A percentile compares a stretch with the other conserved stretches of the same genome.
phyloP scores from a whole-genome alignment of 2,888 invertebrate genomes.

The Drosophila vallismaia region DNA sequence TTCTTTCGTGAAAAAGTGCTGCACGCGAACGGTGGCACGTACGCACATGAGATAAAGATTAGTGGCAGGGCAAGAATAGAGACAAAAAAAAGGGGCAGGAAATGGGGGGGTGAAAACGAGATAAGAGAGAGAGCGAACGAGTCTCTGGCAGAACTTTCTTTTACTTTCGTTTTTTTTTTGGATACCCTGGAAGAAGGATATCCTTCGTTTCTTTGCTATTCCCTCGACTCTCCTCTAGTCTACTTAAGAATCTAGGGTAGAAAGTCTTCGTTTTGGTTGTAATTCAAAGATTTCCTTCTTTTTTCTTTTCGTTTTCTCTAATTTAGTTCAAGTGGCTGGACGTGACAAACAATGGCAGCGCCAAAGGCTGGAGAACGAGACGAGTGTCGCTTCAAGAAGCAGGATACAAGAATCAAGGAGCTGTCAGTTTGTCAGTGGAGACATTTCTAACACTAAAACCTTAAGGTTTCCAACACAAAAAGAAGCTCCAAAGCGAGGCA shows the following conservation, averaged over 20 bases:
- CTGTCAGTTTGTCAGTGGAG: not conserved
- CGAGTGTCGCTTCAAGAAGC: not conserved
- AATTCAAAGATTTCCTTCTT: not conserved
- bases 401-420: not conserved
- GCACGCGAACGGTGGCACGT: conserved; percentile 16
- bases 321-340: conserved; percentile 61
- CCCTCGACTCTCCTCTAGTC: no score
- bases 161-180: conserved; percentile 28
- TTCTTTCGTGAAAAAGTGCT: conserved; percentile 33
- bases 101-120: not conserved
- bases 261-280: not conserved
- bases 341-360: conserved; percentile 67
- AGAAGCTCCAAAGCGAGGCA: no score
- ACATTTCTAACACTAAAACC: not conserved
- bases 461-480: not conserved
- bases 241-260: not conserved
- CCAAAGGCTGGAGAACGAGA: not conserved
- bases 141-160: conserved; percentile 16
- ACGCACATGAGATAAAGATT: conserved; percentile 5
- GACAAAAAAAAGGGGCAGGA: not conserved
- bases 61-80: not conserved
- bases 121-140: conserved; percentile 3
- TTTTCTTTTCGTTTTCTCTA: conserved; percentile 4
- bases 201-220: not conserved
- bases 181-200: not conserved